Percentiles rank a stretch among this genome's conserved stretches.
Conservation (phyloP, 2,113 vertebrate genomes). For the Scalopus aquaticus region DNA sequence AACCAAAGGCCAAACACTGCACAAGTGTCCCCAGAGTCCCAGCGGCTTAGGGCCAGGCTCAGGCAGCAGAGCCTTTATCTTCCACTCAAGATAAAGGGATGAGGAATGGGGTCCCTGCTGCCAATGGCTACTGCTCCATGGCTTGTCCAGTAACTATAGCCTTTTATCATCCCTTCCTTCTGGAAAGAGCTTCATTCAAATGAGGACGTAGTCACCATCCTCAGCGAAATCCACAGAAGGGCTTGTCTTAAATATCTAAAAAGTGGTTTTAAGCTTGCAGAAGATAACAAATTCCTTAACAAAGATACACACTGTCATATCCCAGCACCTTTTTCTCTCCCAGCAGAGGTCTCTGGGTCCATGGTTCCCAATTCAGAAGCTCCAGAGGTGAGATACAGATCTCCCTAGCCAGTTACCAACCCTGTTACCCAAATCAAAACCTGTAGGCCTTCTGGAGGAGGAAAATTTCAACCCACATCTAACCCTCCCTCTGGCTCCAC, state of each 20-base stretch:
- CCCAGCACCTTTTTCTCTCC: neutral
- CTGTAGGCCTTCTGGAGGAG: neutral
- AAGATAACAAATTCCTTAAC: neutral
- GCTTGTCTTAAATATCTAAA: slow-evolving; percentile 6
- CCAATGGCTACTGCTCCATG: neutral
- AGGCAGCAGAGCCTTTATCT: neutral
- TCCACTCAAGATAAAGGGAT: neutral
- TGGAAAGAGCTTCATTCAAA: neutral
- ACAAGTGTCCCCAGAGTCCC: neutral
- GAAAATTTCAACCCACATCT: neutral
- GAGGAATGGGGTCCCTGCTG: neutral
- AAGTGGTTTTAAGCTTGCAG: slow-evolving; percentile 1
- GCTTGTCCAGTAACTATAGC: neutral
- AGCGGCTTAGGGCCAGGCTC: neutral
- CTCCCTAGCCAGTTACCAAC: neutral
- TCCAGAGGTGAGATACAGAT: neutral
- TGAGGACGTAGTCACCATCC: neutral
- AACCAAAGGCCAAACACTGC: neutral
- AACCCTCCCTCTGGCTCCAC: neutral
- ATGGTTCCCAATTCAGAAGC: neutral
- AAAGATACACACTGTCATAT: neutral
- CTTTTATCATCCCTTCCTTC: slow-evolving; percentile 3
- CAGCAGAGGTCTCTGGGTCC: neutral
- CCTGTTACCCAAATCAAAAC: neutral
- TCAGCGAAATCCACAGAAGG: neutral